Conservation (phyloP, 2,797 vertebrate genomes). For the Sebastes baramenuke region DNA sequence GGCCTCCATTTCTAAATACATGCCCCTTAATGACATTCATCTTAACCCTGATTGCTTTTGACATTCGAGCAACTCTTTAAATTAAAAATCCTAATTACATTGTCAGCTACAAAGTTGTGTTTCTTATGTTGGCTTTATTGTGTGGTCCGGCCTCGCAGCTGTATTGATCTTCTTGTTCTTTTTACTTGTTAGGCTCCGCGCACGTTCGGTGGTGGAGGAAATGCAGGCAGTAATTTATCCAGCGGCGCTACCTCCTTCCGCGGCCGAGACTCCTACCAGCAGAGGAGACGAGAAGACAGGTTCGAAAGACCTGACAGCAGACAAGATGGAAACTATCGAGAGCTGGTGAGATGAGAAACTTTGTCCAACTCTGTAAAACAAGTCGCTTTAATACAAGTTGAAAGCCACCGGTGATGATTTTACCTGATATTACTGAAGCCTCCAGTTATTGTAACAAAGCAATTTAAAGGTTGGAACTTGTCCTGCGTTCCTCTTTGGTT, state of each 20-base stretch:
- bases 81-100: slow-evolving; percentile 19
- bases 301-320: slow-evolving; percentile 83
- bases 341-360: slow-evolving; percentile 87
- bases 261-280: slow-evolving; percentile 88
- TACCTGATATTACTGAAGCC: neutral
- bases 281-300: slow-evolving; percentile 83
- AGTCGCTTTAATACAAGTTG: neutral
- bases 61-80: slow-evolving; percentile 4
- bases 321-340: slow-evolving; percentile 91
- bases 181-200: slow-evolving; percentile 78
- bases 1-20: neutral
- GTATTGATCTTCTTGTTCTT: slow-evolving; percentile 35
- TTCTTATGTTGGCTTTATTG: neutral
- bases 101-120: neutral
- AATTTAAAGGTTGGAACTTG: slow-evolving; percentile 16
- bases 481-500: slow-evolving; percentile 14
- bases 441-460: slow-evolving; percentile 13
- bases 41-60: slow-evolving; percentile 14
- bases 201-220: slow-evolving; percentile 94
- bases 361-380: neutral
- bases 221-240: slow-evolving; percentile 90
- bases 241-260: slow-evolving; percentile 82
- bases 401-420: slow-evolving; percentile 2
- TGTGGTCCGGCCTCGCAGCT: slow-evolving; percentile 12
- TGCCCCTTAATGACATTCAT: slow-evolving; percentile 3